Conservation (phyloP, 2,888 invertebrate genomes). For the Schizotus pectinicornis region DNA sequence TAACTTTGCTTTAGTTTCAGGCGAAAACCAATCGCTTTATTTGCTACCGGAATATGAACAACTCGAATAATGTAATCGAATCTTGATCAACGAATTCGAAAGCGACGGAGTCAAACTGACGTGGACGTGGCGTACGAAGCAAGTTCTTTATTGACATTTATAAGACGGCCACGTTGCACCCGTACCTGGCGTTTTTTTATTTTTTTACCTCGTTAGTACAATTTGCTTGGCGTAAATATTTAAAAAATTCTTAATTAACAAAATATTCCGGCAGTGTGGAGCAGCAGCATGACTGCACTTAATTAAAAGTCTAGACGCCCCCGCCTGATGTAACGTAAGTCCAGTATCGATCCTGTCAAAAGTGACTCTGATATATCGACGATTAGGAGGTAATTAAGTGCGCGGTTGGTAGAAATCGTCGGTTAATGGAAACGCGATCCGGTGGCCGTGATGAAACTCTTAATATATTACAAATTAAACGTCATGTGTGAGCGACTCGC, state of each 20-base stretch:
- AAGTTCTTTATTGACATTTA: not conserved
- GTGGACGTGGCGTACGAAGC: not conserved
- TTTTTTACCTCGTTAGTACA: too few species aligned
- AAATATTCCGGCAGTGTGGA: constrained; percentile 21
- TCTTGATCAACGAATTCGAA: constrained; percentile 3
- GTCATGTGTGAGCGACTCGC: constrained; percentile 42
- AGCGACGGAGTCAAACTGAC: too few species aligned
- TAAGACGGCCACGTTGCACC: not conserved
- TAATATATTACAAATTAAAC: constrained; percentile 47
- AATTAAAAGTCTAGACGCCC: constrained; percentile 32
- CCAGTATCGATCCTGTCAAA: constrained; percentile 32
- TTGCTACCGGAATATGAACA: constrained; percentile 3
- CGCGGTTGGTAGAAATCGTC: constrained; percentile 36
- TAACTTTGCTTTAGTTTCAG: constrained; percentile 2
- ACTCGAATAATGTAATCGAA: constrained; percentile 9
- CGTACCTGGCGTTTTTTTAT: too few species aligned
- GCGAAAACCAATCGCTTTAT: constrained; percentile 8
- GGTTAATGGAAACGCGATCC: constrained; percentile 45
- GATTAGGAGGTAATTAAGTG: constrained; percentile 42
- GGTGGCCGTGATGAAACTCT: constrained; percentile 44
- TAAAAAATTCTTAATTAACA: constrained; percentile 20
- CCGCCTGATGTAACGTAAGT: constrained; percentile 19
- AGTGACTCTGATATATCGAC: constrained; percentile 35
- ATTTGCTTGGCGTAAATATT: too few species aligned
- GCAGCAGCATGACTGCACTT: constrained; percentile 26